Evolutionary conservation across 2,113 vertebrate species (phyloP).

Genomic region (Turnix velox): DNA sequence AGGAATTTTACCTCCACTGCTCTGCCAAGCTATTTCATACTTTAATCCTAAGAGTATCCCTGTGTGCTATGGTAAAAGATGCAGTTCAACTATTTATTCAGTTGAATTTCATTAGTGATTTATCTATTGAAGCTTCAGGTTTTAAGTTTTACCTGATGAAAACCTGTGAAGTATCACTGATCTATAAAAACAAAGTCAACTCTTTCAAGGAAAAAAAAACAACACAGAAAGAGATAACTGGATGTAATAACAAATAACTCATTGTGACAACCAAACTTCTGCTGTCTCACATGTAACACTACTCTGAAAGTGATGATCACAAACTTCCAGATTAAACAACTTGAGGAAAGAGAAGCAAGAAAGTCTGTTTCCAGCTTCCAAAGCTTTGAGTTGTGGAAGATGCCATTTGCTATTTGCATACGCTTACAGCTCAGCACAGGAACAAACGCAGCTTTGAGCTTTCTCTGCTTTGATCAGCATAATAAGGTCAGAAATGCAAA

Average conservation of each 20-base stretch:
- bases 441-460: not conserved
- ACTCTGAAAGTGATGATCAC: accelerated
- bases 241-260: not conserved
- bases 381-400: not conserved
- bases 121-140: not conserved
- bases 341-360: not conserved
- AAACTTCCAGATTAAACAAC: not conserved
- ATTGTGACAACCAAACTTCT: accelerated
- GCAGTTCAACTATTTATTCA: not conserved
- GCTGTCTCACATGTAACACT: not conserved
- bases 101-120: not conserved
- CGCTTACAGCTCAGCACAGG: not conserved
- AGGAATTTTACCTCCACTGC: not conserved
- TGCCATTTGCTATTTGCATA: not conserved
- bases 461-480: not conserved
- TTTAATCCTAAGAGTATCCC: not conserved
- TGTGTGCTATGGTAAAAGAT: not conserved
- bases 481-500: not conserved
- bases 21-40: not conserved
- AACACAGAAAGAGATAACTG: accelerated
- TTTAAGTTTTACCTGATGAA: not conserved
- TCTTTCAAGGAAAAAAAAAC: not conserved
- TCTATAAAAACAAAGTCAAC: not conserved
- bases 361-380: not conserved
- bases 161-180: not conserved